Evolutionary conservation across 2,113 vertebrate genomes (phyloP), one percentile per base, ranked within the genome.

Genomic region (Paradoxurus hermaphroditus): DNA sequence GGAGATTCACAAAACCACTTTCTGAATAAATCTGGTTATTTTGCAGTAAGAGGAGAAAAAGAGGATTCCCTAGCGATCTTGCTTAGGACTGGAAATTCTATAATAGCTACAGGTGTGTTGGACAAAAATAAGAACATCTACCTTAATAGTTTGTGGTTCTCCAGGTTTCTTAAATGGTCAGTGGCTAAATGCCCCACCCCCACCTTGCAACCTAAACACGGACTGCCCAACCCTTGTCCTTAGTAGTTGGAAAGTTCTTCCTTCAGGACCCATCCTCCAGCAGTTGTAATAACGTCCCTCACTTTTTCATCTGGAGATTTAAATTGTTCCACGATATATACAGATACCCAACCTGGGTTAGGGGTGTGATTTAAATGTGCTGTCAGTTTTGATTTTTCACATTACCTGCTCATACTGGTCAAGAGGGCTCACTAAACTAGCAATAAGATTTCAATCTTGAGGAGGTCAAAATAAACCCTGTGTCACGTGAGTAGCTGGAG

Each of bases 381-480:
- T 97, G 98, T 98, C 98, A 98, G 88, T 96, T 98, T 97, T 97
- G 96, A 98, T 99, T 99, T 98, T 97, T 98, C 98, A 98, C 95
- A 98, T 98, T 98, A 98, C 94, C 96, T 96, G 96, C 97, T 97
- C 96, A 83, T 95, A 97, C 95, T 98, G 96, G 96, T 94, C 97
- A 96, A 98, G 97, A 98, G 93, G 96, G 86, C 97, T 96, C 94
- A 96, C 97, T 98, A 98, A 98, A 98, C 97, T 89, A 94, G 97
- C 97, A 98, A 98, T 98, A 98, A 97, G 86, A 88, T 98, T 98
- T 98, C 63, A 34, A 83, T 98, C 93, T 95, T 95, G 89, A 97
- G 97, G 96, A 98, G 96, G 97, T 98, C 97, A 97, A n/a, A 96
- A 94, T n/a, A 95, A 97, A 79, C 82, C 82, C 36, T 36, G 0